Evolutionary conservation across 2,797 vertebrate species (phyloP).

Genomic region (Sebastes elongatus): DNA sequence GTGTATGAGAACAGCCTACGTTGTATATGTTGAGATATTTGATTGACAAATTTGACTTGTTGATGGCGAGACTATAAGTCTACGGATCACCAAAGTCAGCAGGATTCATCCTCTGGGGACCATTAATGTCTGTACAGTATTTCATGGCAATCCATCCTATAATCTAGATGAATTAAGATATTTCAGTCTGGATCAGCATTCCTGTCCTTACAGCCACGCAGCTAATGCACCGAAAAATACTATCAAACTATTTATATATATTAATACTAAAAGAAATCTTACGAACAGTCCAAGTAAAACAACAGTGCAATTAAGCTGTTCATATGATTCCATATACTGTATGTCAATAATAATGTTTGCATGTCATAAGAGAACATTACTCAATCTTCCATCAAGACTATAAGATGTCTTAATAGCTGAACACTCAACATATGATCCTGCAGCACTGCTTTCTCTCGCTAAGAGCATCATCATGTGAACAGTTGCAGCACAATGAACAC

Average conservation of each 20-base stretch:
- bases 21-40: neutral
- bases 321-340: neutral
- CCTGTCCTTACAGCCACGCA: neutral
- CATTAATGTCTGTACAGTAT: neutral
- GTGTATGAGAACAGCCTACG: neutral
- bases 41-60: neutral
- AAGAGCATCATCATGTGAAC: conserved; percentile 11
- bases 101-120: neutral
- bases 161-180: neutral
- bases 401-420: conserved; percentile 19
- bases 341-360: neutral
- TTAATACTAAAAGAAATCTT: neutral
- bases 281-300: neutral
- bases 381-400: conserved; percentile 14
- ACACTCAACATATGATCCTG: neutral
- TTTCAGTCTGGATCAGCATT: neutral
- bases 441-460: neutral
- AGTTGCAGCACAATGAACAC: neutral
- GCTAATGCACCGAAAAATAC: neutral
- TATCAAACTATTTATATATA: neutral
- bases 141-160: neutral
- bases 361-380: conserved; percentile 4
- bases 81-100: neutral
- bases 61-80: neutral
- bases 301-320: neutral